Base-by-base conservation (phyloP, 2,113 vertebrate species). In the Phalacrocorax aristotelis region DNA sequence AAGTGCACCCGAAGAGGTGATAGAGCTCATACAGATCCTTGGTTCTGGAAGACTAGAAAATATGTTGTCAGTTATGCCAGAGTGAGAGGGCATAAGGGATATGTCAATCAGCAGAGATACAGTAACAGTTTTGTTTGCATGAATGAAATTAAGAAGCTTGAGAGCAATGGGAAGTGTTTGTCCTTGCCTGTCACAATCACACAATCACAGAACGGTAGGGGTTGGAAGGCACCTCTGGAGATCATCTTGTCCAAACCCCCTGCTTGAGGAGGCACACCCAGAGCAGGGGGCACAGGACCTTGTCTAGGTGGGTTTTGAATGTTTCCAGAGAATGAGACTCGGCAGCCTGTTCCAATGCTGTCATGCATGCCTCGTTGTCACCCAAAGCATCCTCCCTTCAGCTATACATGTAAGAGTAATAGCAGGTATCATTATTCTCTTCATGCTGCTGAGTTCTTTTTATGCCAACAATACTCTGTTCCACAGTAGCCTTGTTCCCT, bases 401-500 rank as follows among this genome's bases (percentile, higher is more conserved):
- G 12, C 57, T 46, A 0, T 54, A 44, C 0, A 0, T 27, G 19
- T 70, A 64, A 70, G 27, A 65, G 22, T 66, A 71, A 27, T 0
- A 1, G 27, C 65, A 65, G 52, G 3, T 60, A 26, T 0, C 11
- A 34, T 85, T 27, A 17, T 80, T 71, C 19, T 83, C 15, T 6
- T 30, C 15, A 1, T 55, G 36, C 30, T 90, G 7, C 27, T 38
- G 27, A 48, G 16, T 55, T 48, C 22, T 48, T 78, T 89, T 44
- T 27, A 9, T 68, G n/a, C 15, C n/a, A 78, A 11, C 48, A 52
- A 19, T 76, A 44, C 40, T 46, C 13, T 36, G 32, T 69, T 90
- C 32, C 15, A 34, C 12, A 29, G 18, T 76, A 69, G 8, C 34
- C 54, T 40, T 54, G 25, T 94, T 95, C 54, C 52, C 52, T 75